Evolutionary conservation across 1,140 invertebrate genomes (phyloP), one percentile per base, ranked within the genome.

Genomic region (Diorhabda sublineata): DNA sequence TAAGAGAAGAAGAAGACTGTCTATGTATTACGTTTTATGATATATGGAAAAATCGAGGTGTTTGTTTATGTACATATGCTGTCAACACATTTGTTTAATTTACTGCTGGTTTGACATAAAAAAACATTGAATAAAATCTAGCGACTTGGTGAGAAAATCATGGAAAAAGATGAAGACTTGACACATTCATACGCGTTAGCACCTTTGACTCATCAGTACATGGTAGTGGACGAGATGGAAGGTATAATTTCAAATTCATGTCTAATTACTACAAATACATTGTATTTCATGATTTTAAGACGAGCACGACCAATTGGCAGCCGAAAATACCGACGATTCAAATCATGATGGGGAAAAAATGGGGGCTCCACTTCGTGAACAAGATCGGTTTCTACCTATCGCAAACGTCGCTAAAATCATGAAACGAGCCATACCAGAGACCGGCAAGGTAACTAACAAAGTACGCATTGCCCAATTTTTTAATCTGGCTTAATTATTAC

Each of bases 361-460:
- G 6, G 79, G 81, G 26, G 83, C 84, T 4, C 88, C 89, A 3
- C 79, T 96, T 44, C 81, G 92, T 52, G 93, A 96, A 81, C 94
- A 99, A 83, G 97, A 99, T 81, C 86, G 97, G 74, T 99, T 98
- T 81, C 83, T 99, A 59, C 97, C 97, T 2, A 98, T 98, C 74
- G 98, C 98, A 41, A 99, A 99, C 85, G 96, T 99, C 59, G 95
- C 96, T 0, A 93, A 98, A 84, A 98, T 99, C 58, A 99, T 99
- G 98, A 99, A 99, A 83, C 90, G 93, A 80, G 94, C 95, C 4
- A 96, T 99, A 74, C 98, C 98, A 4, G 91, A 94, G 71, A 91
- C 92, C 74, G 98, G 97, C 77, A 99, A 99, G 86, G 91, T 95
- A 85, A 80, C 79, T 74, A 73, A 70, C 73, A 77, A 78, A 74